Conservation (phyloP, 2,888 invertebrate species). For the Euzophera pinguis region DNA sequence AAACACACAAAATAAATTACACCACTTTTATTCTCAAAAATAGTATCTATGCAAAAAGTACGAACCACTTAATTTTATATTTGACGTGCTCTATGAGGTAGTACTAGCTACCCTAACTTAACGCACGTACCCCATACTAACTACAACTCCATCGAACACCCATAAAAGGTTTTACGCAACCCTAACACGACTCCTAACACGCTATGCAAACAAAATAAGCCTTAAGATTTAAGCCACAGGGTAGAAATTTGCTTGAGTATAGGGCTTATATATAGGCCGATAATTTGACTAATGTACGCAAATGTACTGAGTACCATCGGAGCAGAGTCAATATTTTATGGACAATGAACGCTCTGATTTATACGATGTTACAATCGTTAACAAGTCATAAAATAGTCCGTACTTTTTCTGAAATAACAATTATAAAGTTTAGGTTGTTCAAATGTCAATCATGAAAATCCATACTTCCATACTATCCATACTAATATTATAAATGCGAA, state of each 20-base stretch:
- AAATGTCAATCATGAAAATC: no score
- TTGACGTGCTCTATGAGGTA: background rate
- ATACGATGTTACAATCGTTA: background rate
- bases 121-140: conserved; percentile 2
- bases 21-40: no score
- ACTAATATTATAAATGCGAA: no score
- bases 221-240: background rate
- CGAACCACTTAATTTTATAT: no score
- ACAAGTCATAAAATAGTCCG: background rate
- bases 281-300: conserved; percentile 8
- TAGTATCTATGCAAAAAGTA: no score
- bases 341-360: background rate
- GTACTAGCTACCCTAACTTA: background rate
- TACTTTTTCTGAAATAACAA: no score
- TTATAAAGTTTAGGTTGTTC: no score
- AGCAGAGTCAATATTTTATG: background rate
- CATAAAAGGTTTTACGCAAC: conserved; percentile 11
- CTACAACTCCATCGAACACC: conserved; percentile 8
- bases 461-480: no score
- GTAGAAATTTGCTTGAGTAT: background rate
- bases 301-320: background rate
- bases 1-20: no score
- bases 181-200: background rate
- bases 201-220: background rate
- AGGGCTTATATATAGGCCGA: background rate